These are phyloP conservation scores for Pardosa pseudoannulata DNA, from an alignment of 2,888 invertebrate species.

Conservation along the genomic window DNA sequence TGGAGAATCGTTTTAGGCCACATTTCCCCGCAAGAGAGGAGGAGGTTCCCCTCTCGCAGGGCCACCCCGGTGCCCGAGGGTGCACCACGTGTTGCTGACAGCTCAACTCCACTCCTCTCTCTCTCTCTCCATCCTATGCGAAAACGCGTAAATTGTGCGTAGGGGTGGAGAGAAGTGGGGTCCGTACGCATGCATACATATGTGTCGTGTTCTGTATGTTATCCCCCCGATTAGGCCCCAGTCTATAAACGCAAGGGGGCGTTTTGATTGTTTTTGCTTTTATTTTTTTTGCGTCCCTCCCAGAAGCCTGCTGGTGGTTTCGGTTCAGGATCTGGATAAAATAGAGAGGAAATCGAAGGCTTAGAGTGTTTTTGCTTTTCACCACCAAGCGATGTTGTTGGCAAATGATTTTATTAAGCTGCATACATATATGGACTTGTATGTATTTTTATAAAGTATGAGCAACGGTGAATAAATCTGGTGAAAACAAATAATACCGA, in stretches of 20 bases:
- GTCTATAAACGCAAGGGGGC: conserved; percentile 9
- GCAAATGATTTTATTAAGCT: neutral
- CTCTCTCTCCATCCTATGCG: neutral
- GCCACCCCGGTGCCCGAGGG: neutral
- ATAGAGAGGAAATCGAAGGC: neutral
- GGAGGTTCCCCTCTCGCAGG: neutral
- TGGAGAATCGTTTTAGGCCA: neutral
- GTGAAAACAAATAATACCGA: too few relatives aligned
- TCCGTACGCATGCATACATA: neutral
- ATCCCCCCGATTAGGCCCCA: conserved; percentile 3
- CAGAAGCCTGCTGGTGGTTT: neutral
- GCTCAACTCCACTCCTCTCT: conserved; percentile 3
- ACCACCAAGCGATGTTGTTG: neutral
- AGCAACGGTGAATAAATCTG: too few relatives aligned
- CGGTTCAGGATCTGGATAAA: neutral
- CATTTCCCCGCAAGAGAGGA: neutral
- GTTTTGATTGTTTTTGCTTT: neutral
- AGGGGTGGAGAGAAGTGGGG: neutral
- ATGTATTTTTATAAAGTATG: too few relatives aligned
- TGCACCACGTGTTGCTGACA: conserved; percentile 19
- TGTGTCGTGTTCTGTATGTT: neutral
- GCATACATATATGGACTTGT: too few relatives aligned
- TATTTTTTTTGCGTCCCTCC: neutral
- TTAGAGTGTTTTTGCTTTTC: neutral
- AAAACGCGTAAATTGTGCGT: conserved; percentile 5